Evolutionary conservation across 2,797 vertebrate species (phyloP), one percentile per base, ranked within the genome.

Genomic region (Sciurus carolinensis): DNA sequence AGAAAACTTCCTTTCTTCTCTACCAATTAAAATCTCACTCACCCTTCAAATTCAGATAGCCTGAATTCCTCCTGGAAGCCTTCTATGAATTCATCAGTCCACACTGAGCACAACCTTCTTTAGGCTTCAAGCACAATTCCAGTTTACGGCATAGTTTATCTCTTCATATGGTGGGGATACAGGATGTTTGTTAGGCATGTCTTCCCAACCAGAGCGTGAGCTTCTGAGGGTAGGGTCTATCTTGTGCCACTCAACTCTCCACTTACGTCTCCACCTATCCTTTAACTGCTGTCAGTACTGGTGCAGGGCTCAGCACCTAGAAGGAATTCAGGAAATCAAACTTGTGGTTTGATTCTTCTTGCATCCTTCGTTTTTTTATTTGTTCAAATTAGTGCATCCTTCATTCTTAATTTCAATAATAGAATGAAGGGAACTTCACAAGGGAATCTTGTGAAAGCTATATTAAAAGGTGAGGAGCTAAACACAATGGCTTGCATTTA

Each of bases 331-430:
- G 59, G 36, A 96, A 87, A 83, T 90, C 54, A 57, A 57, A 64
- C 30, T 89, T 57, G n/a, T 90, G 54, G 17, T 66, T 93, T 87
- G 62, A 94, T 85, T 87, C 39, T 66, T 86, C 30, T 82, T 94
- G 52, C 5, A 80, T 89, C 50, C 42, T 96, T 95, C 42, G 26
- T 59, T 59, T 52, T 59, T 59, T 57, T 57, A 57, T 57, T 57
- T 57, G 54, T 57, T 57, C 6, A 7, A 57, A 22, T 57, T 57
- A 57, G 18, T 57, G 20, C 54, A 57, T 57, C 54, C 20, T 57
- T 57, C 54, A 64, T 33, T 94, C 30, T 94, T 91, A 42, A 76
- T n/a, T 3, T 73, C 33, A 87, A 42, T 33, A 73, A 14, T 15
- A 86, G 66, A 96, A 66, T 80, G 54, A 95, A 90, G 50, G 28